Percentiles rank a stretch among this genome's conserved stretches.
phyloP scores from a whole-genome alignment of 2,113 vertebrate genomes.

The Pyxicephalus adspersus region DNA sequence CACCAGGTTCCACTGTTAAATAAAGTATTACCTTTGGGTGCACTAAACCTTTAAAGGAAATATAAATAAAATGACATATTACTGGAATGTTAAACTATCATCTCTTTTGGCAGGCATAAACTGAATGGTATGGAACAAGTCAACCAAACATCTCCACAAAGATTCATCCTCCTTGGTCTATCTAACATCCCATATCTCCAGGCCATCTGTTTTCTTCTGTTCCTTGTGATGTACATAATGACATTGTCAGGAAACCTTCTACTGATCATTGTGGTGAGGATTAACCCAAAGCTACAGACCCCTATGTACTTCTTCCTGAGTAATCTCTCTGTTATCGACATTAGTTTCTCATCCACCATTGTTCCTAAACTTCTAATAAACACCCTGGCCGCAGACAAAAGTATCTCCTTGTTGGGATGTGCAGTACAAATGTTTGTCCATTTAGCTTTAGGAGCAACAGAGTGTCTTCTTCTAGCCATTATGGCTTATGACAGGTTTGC shows the following conservation, averaged over 20 bases:
- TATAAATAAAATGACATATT: too few relatives aligned
- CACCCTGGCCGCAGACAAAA: neutral
- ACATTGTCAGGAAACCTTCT: neutral
- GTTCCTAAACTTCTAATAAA: constrained; percentile 3
- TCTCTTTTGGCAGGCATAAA: neutral
- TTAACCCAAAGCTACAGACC: neutral
- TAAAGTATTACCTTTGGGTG: too few relatives aligned
- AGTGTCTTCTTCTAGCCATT: neutral
- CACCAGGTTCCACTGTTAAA: too few relatives aligned
- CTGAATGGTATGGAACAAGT: neutral
- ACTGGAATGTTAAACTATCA: too few relatives aligned
- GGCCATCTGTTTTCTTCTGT: neutral
- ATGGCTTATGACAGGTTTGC: neutral
- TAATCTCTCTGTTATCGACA: constrained; percentile 32
- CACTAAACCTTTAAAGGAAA: too few relatives aligned
- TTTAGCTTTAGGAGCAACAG: neutral
- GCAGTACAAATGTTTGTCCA: constrained; percentile 1
- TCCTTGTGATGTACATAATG: neutral
- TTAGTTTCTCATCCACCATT: neutral
- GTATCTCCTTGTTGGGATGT: neutral
- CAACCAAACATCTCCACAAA: neutral
- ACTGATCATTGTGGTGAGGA: neutral
- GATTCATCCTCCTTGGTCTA: neutral
- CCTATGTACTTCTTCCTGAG: neutral
- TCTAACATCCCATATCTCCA: neutral